Percentiles rank a stretch among this genome's conserved stretches.
phyloP scores from a whole-genome alignment of 2,888 invertebrate genomes.

The Aquatica leii region DNA sequence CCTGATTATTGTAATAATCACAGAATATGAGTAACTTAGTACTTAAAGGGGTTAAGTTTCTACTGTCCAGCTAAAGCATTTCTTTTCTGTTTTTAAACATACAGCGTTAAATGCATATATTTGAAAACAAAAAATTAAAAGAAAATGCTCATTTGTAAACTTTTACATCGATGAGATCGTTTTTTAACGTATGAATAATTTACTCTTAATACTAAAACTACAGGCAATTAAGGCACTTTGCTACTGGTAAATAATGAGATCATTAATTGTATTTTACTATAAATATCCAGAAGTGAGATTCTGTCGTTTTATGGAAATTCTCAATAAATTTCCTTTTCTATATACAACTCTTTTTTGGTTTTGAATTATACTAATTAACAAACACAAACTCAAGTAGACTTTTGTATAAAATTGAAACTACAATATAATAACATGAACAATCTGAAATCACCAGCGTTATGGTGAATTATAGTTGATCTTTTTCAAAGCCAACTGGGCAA shows the following conservation, averaged over 20 bases:
- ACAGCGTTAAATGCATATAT: neutral
- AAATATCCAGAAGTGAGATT: slow-evolving; percentile 6
- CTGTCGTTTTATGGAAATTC: slow-evolving; percentile 15
- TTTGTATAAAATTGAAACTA: slow-evolving; percentile 35
- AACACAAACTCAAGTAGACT: slow-evolving; percentile 31
- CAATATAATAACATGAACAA: slow-evolving; percentile 24
- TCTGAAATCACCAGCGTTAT: neutral
- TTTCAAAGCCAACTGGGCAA: slow-evolving; percentile 22
- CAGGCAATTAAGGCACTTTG: slow-evolving; percentile 23
- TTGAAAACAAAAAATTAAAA: slow-evolving; percentile 5
- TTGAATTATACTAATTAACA: slow-evolving; percentile 30
- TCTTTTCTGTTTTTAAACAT: slow-evolving; percentile 9
- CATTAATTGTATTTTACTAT: slow-evolving; percentile 27
- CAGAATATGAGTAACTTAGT: slow-evolving; percentile 10
- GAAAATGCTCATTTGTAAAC: slow-evolving; percentile 11
- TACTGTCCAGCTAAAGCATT: slow-evolving; percentile 10
- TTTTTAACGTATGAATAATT: slow-evolving; percentile 13
- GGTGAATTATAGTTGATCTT: slow-evolving; percentile 18
- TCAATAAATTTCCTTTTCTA: slow-evolving; percentile 8
- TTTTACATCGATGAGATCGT: slow-evolving; percentile 18
- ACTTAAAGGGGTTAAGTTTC: slow-evolving; percentile 2
- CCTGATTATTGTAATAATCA: slow-evolving; percentile 17
- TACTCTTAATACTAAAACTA: slow-evolving; percentile 16
- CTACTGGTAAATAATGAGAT: slow-evolving; percentile 34
- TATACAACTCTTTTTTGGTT: slow-evolving; percentile 20